Conservation (phyloP, 2,797 vertebrate species). For the Sebastiscus tertius region DNA sequence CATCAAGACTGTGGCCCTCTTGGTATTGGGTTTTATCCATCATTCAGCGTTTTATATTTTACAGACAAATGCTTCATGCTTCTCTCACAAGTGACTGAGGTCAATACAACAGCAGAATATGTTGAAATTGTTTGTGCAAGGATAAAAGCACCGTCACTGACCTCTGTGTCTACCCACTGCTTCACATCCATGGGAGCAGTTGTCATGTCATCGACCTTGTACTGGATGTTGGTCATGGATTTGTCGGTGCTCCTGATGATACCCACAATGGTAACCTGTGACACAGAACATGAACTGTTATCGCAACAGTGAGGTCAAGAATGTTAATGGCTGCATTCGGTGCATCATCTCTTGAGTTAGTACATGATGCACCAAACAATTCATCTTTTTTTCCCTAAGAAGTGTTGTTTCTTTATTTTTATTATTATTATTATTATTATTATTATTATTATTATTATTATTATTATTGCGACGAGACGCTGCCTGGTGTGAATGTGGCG, state of each 20-base stretch:
- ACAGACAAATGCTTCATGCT: not conserved
- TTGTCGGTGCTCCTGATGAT: slow-evolving; percentile 93
- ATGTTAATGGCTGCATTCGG: not conserved
- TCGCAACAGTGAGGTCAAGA: not conserved
- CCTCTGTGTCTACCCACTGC: slow-evolving; percentile 97
- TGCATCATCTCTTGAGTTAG: not conserved
- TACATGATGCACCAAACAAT: not conserved
- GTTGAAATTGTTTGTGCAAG: not conserved
- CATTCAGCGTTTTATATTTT: not conserved
- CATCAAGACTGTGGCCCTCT: not conserved
- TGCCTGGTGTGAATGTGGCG: too few relatives aligned
- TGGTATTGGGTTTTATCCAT: not conserved
- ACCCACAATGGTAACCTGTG: slow-evolving; percentile 91
- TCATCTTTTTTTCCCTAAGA: too few relatives aligned
- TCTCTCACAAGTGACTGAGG: not conserved
- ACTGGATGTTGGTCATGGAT: slow-evolving; percentile 95
- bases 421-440: too few relatives aligned
- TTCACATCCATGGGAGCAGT: slow-evolving; percentile 93
- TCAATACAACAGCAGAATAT: not conserved
- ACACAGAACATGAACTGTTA: not conserved
- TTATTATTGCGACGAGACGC: too few relatives aligned
- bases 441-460: too few relatives aligned
- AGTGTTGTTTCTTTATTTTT: too few relatives aligned
- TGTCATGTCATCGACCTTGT: slow-evolving; percentile 98
- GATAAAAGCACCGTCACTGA: slow-evolving; percentile 61